A percentile compares a stretch with the other conserved stretches of the same genome.
phyloP scores from a whole-genome alignment of 2,797 vertebrate genomes.

The Alosa sapidissima region DNA sequence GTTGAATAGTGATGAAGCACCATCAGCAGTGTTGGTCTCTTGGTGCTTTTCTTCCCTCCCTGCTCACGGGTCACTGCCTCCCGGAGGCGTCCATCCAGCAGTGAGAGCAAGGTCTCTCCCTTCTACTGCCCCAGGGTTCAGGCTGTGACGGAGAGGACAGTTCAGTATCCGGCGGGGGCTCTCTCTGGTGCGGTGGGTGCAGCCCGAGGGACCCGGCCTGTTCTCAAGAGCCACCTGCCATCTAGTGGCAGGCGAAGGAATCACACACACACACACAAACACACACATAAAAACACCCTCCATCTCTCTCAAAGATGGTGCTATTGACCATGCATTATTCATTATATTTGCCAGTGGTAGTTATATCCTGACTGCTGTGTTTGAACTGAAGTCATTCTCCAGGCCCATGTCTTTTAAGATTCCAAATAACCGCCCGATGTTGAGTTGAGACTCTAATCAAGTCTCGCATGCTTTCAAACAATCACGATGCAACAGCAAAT shows the following conservation, averaged over 20 bases:
- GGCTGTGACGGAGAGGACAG: background rate
- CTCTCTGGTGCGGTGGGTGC: background rate
- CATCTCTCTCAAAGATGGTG: conserved; percentile 22
- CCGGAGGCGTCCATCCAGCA: background rate
- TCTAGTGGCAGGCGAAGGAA: background rate
- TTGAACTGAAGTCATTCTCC: background rate
- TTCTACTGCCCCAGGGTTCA: background rate
- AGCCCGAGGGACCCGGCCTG: background rate
- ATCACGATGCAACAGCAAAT: background rate
- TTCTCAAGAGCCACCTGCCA: conserved; percentile 6
- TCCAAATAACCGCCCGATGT: background rate
- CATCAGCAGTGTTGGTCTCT: no score
- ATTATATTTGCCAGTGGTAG: conserved; percentile 60
- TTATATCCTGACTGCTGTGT: background rate
- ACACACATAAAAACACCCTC: background rate
- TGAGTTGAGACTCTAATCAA: background rate
- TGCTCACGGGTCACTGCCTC: background rate
- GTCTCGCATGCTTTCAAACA: background rate
- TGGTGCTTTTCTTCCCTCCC: background rate
- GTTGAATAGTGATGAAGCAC: no score
- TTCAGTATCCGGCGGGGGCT: background rate
- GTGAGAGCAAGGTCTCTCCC: background rate
- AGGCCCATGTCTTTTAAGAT: background rate
- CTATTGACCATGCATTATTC: conserved; percentile 62
- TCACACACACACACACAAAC: background rate